Conservation (phyloP, 1,140 invertebrate genomes). For the Drosophila pectinifera region DNA sequence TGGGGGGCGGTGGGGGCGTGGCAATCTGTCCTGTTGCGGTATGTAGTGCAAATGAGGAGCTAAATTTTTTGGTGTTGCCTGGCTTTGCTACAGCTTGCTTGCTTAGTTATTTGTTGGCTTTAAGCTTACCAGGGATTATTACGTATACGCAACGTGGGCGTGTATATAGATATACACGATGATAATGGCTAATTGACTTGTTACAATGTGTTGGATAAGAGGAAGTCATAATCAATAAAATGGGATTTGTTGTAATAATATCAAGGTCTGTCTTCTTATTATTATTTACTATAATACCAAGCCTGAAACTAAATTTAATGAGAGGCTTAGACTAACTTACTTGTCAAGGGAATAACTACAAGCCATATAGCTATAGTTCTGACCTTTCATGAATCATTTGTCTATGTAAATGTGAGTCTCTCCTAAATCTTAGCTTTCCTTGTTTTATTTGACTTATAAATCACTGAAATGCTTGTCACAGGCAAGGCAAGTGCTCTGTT, state of each 20-base stretch:
- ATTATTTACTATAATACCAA: no score
- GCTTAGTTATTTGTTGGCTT: slow-evolving; percentile 27
- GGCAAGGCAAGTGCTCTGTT: background rate
- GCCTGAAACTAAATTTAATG: no score
- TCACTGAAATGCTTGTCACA: no score
- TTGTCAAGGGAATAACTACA: no score
- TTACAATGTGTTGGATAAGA: background rate
- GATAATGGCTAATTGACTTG: slow-evolving; percentile 1
- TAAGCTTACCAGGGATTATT: slow-evolving; percentile 28
- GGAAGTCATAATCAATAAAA: background rate
- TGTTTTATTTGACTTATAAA: background rate
- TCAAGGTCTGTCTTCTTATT: no score
- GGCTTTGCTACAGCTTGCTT: background rate
- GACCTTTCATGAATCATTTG: no score
- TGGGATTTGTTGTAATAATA: no score
- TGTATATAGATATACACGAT: background rate
- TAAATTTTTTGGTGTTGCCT: slow-evolving; percentile 28
- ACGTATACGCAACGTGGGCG: slow-evolving; percentile 35
- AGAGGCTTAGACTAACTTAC: no score
- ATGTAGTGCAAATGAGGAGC: slow-evolving; percentile 57
- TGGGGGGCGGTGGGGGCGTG: slow-evolving; percentile 7
- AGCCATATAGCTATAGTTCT: no score
- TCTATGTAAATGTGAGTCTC: no score
- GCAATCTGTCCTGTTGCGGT: slow-evolving; percentile 30
- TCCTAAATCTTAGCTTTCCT: no score